These are phyloP conservation scores for Acrobasis suavella DNA, from an alignment of 2,888 invertebrate genomes.

Conservation along the genomic window DNA sequence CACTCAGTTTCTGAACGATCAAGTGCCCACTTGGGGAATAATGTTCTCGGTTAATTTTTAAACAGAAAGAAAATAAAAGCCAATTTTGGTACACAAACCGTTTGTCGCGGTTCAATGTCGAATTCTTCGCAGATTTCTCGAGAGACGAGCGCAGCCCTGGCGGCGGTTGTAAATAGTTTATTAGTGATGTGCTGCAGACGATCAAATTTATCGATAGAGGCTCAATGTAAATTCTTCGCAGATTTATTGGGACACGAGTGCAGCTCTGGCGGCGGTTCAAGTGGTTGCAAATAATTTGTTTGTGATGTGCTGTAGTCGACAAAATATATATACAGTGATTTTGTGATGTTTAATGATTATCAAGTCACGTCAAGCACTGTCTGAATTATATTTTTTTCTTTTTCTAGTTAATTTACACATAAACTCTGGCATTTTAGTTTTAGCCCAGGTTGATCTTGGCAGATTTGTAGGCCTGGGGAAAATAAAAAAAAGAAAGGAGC, in stretches of 20 bases:
- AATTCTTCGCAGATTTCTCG: slow-evolving; percentile 50
- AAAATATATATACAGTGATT: background rate
- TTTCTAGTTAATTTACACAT: too few species aligned
- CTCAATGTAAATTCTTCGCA: slow-evolving; percentile 38
- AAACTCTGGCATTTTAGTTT: too few species aligned
- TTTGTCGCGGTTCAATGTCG: slow-evolving; percentile 34
- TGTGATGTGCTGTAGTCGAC: slow-evolving; percentile 34
- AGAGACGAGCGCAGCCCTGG: slow-evolving; percentile 50
- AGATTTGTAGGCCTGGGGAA: too few species aligned
- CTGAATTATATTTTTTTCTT: background rate
- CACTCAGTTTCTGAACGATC: too few species aligned
- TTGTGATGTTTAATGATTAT: background rate
- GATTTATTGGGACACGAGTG: slow-evolving; percentile 54
- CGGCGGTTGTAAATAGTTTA: slow-evolving; percentile 40
- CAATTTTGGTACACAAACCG: slow-evolving; percentile 35
- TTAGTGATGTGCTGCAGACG: slow-evolving; percentile 34
- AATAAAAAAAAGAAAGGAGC: too few species aligned
- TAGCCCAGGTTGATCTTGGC: too few species aligned
- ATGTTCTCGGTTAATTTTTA: too few species aligned
- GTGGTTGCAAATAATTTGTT: slow-evolving; percentile 38
- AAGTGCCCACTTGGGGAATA: too few species aligned
- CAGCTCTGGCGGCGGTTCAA: slow-evolving; percentile 48
- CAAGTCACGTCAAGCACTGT: background rate
- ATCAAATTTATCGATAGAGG: slow-evolving; percentile 24
- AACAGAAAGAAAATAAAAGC: slow-evolving; percentile 30